A percentile compares a stretch with the other conserved stretches of the same genome.
phyloP scores from a whole-genome alignment of 1,140 invertebrate species.

The Drosophila gunungcola region DNA sequence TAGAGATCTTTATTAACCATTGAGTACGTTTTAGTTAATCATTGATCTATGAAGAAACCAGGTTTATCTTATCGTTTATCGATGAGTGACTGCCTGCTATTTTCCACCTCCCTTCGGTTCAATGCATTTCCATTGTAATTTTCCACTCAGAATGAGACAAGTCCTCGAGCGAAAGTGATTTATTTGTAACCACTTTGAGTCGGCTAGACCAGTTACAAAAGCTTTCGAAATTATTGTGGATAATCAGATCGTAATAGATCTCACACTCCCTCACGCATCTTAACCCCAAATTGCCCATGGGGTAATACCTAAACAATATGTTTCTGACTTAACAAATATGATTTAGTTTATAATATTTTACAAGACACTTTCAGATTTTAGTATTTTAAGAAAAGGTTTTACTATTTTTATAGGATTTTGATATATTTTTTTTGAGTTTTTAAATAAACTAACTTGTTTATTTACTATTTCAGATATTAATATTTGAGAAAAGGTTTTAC shows the following conservation, averaged over 20 bases:
- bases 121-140: conserved; percentile 8
- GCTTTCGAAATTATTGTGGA: not conserved
- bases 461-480: no score
- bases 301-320: no score
- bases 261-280: conserved; percentile 1
- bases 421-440: no score
- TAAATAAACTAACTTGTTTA: no score
- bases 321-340: no score
- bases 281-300: conserved; percentile 1
- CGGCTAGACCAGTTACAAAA: not conserved
- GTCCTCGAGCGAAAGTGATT: conserved; percentile 19
- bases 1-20: not conserved
- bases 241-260: not conserved
- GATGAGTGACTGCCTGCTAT: conserved; percentile 6
- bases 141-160: conserved; percentile 6
- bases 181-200: not conserved
- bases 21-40: not conserved
- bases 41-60: not conserved
- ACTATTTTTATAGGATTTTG: no score
- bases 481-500: no score
- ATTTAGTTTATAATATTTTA: no score
- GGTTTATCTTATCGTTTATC: conserved; percentile 2
- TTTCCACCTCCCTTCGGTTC: not conserved
- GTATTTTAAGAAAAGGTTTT: no score
- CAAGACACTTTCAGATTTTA: no score